Evolutionary conservation across 2,888 invertebrate species (phyloP).

Genomic region (Brachyptera risi): DNA sequence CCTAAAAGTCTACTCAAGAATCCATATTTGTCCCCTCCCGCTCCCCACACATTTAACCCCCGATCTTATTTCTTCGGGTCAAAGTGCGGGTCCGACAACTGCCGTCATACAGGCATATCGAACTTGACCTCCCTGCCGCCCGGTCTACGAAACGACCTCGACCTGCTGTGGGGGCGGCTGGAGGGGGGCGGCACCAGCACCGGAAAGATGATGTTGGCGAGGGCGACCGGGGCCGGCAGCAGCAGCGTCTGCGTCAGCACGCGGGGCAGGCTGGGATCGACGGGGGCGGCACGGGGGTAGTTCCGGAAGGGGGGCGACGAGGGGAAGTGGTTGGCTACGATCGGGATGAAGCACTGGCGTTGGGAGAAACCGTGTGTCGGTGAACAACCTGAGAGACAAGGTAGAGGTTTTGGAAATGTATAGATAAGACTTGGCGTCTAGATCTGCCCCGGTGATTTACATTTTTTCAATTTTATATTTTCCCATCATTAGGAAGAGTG

Average conservation of each 20-base stretch:
- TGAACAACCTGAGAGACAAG: conserved; percentile 49
- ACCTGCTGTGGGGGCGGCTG: conserved; percentile 33
- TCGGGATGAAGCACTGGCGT: conserved; percentile 60
- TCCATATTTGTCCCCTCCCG: no score
- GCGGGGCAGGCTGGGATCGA: conserved; percentile 30
- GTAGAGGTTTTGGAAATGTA: no score
- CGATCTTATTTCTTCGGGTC: conserved; percentile 39
- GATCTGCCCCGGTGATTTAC: no score
- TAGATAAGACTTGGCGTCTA: no score
- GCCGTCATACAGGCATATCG: conserved; percentile 45
- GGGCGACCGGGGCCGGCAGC: conserved; percentile 37
- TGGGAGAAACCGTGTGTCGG: conserved; percentile 48
- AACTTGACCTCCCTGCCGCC: conserved; percentile 40
- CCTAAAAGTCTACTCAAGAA: no score
- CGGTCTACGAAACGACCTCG: conserved; percentile 22
- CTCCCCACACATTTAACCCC: no score
- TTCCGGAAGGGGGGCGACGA: conserved; percentile 60
- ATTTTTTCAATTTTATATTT: no score
- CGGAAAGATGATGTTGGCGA: conserved; percentile 35
- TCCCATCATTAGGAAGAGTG: no score
- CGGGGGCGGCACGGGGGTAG: conserved; percentile 37
- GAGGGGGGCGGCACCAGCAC: conserved; percentile 39
- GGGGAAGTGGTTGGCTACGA: conserved; percentile 69
- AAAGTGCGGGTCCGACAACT: conserved; percentile 42
- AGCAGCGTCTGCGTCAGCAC: conserved; percentile 32